Base-by-base conservation (phyloP, 2,113 vertebrate species). In the Chrysochloris asiatica region DNA sequence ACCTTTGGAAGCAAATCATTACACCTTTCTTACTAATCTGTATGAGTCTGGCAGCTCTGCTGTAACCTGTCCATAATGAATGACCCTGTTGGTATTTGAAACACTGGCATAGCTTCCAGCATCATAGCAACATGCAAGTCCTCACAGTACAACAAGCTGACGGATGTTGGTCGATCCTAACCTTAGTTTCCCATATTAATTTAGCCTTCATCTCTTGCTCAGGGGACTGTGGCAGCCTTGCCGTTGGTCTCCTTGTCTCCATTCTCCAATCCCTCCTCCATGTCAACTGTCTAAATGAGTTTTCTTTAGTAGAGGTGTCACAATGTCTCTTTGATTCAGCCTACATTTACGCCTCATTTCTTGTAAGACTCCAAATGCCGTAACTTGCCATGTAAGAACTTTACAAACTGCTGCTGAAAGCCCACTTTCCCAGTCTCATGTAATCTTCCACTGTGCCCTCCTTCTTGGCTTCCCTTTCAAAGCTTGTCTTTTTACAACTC, bases 261-360 rank as follows among this genome's bases (percentile, higher is more conserved):
- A 72, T 28, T 21, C 36, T 88, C 48, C 38, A 0, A 1, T n/a
- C n/a, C n/a, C n/a, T n/a, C n/a, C n/a, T n/a, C n/a, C n/a, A n/a
- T n/a, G 19, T 67, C 33, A 33, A 3, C 61, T 54, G 6, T 30
- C 28, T 0, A 0, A 30, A 13, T 2, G 48, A 16, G 4, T 54
- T 76, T 86, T 41, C 56, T 28, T 71, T 26, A 65, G 14, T 38
- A 48, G 16, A 56, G 30, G 28, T 63, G 33, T 33, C 59, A 63
- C 13, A 33, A 63, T 63, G 30, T 30, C 59, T n/a, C n/a, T 11
- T 63, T 63, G 59, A 52, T 83, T 24, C 30, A 24, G 17, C 17
- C 41, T 52, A 79, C 83, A 24, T 0, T 43, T 10, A 41, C 8
- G 45, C 67, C 30, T 81, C 17, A 28, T 19, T 69, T 26, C 30